phyloP scores from a whole-genome alignment of 2,113 vertebrate species.

The Empidonax alnorum region DNA sequence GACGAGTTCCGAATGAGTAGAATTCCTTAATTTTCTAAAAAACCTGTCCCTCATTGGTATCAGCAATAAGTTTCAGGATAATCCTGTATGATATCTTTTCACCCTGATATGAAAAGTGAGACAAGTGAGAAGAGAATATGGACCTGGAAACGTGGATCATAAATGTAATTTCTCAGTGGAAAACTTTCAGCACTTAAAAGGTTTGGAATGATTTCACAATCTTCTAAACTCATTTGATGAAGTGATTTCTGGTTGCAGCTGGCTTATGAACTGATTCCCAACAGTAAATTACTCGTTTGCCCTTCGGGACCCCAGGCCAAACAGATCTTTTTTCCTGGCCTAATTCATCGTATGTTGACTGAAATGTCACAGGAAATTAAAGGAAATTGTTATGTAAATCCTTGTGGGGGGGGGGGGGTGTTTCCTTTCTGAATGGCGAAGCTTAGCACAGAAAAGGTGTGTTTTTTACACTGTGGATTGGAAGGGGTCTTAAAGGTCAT shows the following conservation, averaged over 20 bases:
- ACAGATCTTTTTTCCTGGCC: slow-evolving; percentile 30
- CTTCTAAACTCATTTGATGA: slow-evolving; percentile 37
- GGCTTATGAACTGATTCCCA: slow-evolving; percentile 32
- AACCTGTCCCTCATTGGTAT: not conserved
- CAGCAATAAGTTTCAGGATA: not conserved
- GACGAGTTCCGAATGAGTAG: not conserved
- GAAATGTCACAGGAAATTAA: slow-evolving; percentile 70
- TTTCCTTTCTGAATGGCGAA: not conserved
- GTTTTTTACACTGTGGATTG: fast-evolving
- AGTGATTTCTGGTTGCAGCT: slow-evolving; percentile 34
- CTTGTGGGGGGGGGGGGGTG: not conserved
- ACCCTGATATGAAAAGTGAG: not conserved
- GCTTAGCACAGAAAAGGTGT: not conserved
- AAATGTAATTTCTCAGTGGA: slow-evolving; percentile 33
- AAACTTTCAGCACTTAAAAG: slow-evolving; percentile 15
- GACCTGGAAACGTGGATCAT: not conserved
- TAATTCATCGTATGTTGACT: slow-evolving; percentile 52
- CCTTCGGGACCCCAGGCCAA: slow-evolving; percentile 50
- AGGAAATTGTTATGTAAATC: slow-evolving; percentile 51
- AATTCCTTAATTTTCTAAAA: not conserved
- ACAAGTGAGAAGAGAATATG: not conserved
- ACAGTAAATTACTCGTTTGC: slow-evolving; percentile 28
- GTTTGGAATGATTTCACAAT: slow-evolving; percentile 17
- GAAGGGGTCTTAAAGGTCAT: not conserved
- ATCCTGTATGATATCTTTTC: not conserved